phyloP scores from a whole-genome alignment of 2,888 invertebrate species.

The Tipula confusa region DNA sequence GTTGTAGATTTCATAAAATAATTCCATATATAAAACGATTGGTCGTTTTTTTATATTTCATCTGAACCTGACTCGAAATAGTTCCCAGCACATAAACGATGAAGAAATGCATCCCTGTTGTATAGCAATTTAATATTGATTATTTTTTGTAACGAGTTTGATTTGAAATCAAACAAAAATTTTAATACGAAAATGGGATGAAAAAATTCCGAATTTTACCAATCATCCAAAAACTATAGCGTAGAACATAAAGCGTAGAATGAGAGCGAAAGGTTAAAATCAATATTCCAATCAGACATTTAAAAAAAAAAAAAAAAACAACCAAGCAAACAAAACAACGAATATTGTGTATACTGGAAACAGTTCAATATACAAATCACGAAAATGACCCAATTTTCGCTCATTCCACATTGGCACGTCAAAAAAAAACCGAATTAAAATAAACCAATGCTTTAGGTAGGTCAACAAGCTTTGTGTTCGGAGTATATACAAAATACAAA shows the following conservation, averaged over 20 bases:
- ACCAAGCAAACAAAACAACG: no score
- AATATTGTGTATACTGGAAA: neutral
- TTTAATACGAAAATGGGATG: neutral
- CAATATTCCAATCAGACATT: neutral
- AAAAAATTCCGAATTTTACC: neutral
- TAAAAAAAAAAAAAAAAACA: neutral
- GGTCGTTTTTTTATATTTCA: no score
- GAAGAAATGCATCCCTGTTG: neutral
- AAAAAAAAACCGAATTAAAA: neutral
- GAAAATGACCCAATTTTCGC: neutral
- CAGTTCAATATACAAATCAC: slow-evolving; percentile 16
- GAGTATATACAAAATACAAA: neutral
- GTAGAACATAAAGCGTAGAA: neutral
- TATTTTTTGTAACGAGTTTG: neutral
- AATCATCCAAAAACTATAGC: neutral
- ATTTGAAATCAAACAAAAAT: neutral
- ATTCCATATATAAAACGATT: no score
- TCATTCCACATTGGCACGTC: neutral
- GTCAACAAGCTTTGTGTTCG: neutral
- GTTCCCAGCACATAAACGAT: no score
- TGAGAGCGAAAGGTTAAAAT: neutral
- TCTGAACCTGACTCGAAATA: no score
- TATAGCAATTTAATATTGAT: neutral
- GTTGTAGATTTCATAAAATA: no score
- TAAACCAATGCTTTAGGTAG: neutral